Base-by-base conservation (phyloP, 2,797 vertebrate species). In the Gila robusta region DNA sequence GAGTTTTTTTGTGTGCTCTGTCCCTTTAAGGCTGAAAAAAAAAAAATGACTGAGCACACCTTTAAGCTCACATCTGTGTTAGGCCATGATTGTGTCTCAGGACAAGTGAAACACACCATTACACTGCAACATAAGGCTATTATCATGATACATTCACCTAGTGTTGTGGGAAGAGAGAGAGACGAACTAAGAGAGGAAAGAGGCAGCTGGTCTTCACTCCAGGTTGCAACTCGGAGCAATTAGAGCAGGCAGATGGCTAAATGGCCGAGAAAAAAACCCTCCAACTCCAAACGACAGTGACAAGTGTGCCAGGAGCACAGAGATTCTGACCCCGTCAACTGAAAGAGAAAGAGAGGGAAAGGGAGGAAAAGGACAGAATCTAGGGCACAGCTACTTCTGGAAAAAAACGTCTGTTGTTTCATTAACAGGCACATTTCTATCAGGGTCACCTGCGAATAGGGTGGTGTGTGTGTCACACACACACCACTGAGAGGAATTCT, bases 201-300 rank as follows among this genome's bases (percentile, higher is more conserved):
- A 54, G 56, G 87, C 85, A 90, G 85, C 89, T 90, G 89, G 87
- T 89, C 84, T 73, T 94, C 92, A 91, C 88, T 73, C 93, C 93
- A 93, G 93, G 91, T 90, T 94, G 91, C 91, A 92, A 94, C 95
- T 93, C 95, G 93, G 94, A 95, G 94, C 95, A 95, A 96, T 96
- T 95, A 95, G 94, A 93, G 90, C 81, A 89, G 91, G 94, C 95
- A 96, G 95, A 95, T 96, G 95, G 95, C 89, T 90, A 90, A 90
- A 90, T 90, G 88, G 76, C 81, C 62, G 66, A 80, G 41, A 81
- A 83, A 78, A 62, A 84, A 82, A 72, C 1, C 2, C 47, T 84
- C 56, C 47, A 47, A 84, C 62, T 89, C 83, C 86, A 85, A 84
- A 82, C 79, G 86, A 84, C 86, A 88, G 88, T 81, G 76, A 89